Evolutionary conservation across 2,888 invertebrate species (phyloP).

Genomic region (Sipha maydis): DNA sequence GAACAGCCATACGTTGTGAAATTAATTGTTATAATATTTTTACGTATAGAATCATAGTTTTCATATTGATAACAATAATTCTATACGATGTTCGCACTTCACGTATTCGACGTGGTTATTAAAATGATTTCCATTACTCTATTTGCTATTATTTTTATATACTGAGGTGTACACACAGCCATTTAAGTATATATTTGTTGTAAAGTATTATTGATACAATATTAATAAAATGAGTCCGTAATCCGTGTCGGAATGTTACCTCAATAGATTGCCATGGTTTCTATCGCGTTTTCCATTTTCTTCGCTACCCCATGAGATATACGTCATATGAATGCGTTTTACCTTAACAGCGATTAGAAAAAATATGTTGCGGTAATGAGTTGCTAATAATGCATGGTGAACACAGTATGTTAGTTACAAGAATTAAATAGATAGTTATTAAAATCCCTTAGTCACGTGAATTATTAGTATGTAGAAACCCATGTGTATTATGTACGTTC

Average conservation of each 20-base stretch:
- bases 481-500: background rate
- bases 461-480: background rate
- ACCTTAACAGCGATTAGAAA: background rate
- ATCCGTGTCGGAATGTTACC: slow-evolving; percentile 45
- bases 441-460: background rate
- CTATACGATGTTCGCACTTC: background rate
- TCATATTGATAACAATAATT: background rate
- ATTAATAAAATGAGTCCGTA: background rate
- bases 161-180: background rate
- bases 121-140: slow-evolving; percentile 15
- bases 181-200: background rate
- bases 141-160: background rate
- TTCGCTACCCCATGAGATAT: background rate
- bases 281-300: slow-evolving; percentile 31
- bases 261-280: slow-evolving; percentile 37
- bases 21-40: slow-evolving; percentile 11
- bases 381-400: background rate
- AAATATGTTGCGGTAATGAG: background rate
- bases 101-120: slow-evolving; percentile 1
- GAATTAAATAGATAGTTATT: background rate
- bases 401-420: background rate
- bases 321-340: background rate
- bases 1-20: background rate
- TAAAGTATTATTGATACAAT: slow-evolving; percentile 18
- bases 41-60: background rate